Conservation (phyloP, 2,888 invertebrate species). For the Sympetrum striolatum region DNA sequence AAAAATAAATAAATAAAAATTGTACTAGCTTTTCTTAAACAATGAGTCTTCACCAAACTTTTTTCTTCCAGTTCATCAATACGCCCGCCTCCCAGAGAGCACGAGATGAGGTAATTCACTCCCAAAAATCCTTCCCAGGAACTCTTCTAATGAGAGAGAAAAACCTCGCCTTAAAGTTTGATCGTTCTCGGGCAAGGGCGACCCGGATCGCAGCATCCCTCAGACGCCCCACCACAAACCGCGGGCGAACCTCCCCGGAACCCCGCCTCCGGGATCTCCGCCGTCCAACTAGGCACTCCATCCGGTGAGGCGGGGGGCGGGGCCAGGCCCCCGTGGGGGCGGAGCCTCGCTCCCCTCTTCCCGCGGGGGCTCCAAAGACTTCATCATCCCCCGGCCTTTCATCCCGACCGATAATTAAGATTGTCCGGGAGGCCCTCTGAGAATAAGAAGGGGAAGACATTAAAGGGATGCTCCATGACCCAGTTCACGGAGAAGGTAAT, state of each 20-base stretch:
- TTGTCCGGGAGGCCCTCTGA: background rate
- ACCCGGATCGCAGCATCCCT: background rate
- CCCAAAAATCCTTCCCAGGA: background rate
- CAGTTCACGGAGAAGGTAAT: background rate
- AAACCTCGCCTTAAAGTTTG: background rate
- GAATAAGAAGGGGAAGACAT: background rate
- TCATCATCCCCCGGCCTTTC: constrained; percentile 14
- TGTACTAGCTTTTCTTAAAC: too few relatives aligned
- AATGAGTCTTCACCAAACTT: too few relatives aligned
- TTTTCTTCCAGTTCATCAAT: too few relatives aligned
- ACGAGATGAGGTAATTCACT: background rate
- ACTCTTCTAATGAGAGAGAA: background rate
- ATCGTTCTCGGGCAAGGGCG: background rate
- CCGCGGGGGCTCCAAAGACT: background rate
- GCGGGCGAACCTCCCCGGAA: background rate
- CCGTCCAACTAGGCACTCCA: background rate
- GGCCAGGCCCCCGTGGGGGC: background rate
- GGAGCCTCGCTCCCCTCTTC: background rate
- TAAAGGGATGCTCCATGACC: background rate
- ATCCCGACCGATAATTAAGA: constrained; percentile 20
- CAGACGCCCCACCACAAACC: background rate
- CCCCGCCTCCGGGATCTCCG: background rate
- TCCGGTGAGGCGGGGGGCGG: background rate
- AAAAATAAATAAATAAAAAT: too few relatives aligned
- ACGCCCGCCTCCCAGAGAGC: too few relatives aligned